phyloP scores from a whole-genome alignment of 2,888 invertebrate species.

The Perizoma affinitatum region DNA sequence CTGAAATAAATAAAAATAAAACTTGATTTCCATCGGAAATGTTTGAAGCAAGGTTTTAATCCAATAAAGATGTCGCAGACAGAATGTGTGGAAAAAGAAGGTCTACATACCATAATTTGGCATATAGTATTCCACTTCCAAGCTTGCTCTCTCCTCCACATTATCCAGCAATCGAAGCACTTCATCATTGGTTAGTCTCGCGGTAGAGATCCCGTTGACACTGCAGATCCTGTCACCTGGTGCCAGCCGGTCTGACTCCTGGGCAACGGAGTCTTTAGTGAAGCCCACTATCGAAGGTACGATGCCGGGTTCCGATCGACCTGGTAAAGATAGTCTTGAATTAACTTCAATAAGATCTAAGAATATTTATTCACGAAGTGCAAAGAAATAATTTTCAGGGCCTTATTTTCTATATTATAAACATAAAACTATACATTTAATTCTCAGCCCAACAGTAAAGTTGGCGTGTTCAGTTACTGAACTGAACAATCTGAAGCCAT shows the following conservation, averaged over 20 bases:
- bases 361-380: too few relatives aligned
- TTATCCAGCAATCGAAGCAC: slow-evolving; percentile 89
- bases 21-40: neutral
- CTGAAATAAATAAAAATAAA: slow-evolving; percentile 28
- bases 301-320: slow-evolving; percentile 87
- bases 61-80: too few relatives aligned
- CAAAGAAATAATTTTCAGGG: too few relatives aligned
- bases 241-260: slow-evolving; percentile 89
- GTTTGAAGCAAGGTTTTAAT: neutral
- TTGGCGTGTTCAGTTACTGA: too few relatives aligned
- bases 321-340: slow-evolving; percentile 63
- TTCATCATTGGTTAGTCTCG: slow-evolving; percentile 90
- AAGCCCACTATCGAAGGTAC: slow-evolving; percentile 88
- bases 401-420: neutral
- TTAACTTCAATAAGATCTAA: too few relatives aligned
- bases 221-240: slow-evolving; percentile 92
- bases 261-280: slow-evolving; percentile 88
- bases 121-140: slow-evolving; percentile 93
- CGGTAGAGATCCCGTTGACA: slow-evolving; percentile 92
- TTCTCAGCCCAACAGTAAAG: neutral
- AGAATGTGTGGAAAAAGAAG: neutral
- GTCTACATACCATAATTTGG: slow-evolving; percentile 89
- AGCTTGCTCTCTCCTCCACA: slow-evolving; percentile 88
- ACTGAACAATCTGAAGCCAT: slow-evolving; percentile 7
- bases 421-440: slow-evolving; percentile 3